phyloP scores from a whole-genome alignment of 1,140 invertebrate genomes.

The Drosophila kohkoa region DNA sequence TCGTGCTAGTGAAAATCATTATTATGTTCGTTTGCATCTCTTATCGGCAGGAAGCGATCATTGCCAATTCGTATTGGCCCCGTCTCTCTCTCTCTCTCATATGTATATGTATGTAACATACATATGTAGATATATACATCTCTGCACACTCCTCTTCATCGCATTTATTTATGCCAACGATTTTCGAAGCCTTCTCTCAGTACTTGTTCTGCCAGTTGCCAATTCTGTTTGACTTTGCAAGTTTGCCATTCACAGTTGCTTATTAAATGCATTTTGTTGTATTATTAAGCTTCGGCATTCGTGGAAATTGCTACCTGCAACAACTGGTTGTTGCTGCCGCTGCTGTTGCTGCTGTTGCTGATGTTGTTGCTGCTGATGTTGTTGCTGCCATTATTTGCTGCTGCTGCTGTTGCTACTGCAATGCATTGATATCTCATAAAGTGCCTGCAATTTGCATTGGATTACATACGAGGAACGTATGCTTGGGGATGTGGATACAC shows the following conservation, averaged over 20 bases:
- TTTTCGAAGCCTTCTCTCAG: constrained; percentile 8
- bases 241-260: constrained; percentile 76
- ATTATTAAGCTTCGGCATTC: constrained; percentile 75
- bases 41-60: no score
- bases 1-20: no score
- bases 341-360: constrained; percentile 25
- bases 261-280: constrained; percentile 80
- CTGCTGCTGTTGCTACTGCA: constrained; percentile 37
- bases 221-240: constrained; percentile 24
- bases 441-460: constrained; percentile 7
- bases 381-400: not conserved
- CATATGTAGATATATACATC: no score
- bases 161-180: constrained; percentile 21
- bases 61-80: no score
- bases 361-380: constrained; percentile 23
- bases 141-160: not conserved
- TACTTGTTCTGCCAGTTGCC: not conserved
- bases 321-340: constrained; percentile 46
- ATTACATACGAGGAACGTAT: no score
- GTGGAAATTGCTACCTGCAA: constrained; percentile 74
- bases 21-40: no score
- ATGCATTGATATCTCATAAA: constrained; percentile 61
- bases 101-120: no score
- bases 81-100: no score
- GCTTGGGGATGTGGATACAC: no score